phyloP scores from a whole-genome alignment of 2,113 vertebrate genomes.

The Lophochroa leadbeateri region DNA sequence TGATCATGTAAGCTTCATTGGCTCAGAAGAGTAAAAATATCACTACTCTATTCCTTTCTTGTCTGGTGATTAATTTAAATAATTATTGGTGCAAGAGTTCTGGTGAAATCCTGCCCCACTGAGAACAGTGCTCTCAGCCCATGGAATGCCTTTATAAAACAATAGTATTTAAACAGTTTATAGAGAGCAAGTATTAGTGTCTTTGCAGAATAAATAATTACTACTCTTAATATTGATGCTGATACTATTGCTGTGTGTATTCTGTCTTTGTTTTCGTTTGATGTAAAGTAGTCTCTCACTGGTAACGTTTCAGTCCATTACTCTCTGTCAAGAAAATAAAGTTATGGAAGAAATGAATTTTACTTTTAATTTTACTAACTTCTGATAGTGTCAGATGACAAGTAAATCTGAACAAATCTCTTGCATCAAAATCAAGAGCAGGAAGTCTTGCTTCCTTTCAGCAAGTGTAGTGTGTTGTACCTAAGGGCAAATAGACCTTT shows the following conservation, averaged over 20 bases:
- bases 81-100: not conserved
- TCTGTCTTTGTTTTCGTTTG: not conserved
- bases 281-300: not conserved
- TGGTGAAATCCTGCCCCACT: not conserved
- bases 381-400: not conserved
- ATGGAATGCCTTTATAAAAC: not conserved
- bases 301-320: not conserved
- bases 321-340: not conserved
- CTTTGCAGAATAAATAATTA: not conserved
- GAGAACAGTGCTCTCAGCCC: not conserved
- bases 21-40: not conserved
- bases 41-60: not conserved
- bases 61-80: not conserved
- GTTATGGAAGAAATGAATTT: not conserved
- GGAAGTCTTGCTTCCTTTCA: slow-evolving; percentile 24
- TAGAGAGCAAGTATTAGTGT: not conserved
- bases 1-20: not conserved
- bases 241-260: not conserved
- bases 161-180: not conserved
- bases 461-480: not conserved
- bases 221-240: not conserved
- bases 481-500: slow-evolving; percentile 6
- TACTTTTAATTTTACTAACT: not conserved
- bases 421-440: not conserved
- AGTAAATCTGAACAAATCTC: not conserved